These are phyloP conservation scores for Calidris pygmaea DNA, from an alignment of 2,113 vertebrate species.

Conservation along the genomic window DNA sequence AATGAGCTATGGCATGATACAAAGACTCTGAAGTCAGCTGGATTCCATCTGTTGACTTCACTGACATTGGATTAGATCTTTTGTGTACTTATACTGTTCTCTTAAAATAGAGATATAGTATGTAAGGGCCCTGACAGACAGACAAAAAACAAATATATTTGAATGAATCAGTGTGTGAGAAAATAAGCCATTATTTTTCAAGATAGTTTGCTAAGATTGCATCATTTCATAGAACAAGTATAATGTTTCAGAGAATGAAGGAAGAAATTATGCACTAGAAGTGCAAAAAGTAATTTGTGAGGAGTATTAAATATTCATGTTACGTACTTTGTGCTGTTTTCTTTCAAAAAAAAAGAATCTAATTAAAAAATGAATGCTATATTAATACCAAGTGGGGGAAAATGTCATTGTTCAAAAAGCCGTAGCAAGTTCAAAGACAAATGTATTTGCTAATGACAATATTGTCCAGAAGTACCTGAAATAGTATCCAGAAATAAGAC, in stretches of 20 bases:
- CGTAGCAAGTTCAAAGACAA: background rate
- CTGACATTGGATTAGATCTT: background rate
- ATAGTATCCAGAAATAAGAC: background rate
- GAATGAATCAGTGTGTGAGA: background rate
- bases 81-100: background rate
- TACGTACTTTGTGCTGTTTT: fast-evolving
- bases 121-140: background rate
- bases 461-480: background rate
- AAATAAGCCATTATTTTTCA: background rate
- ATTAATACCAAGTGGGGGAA: background rate
- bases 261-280: background rate
- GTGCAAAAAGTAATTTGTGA: background rate
- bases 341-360: background rate
- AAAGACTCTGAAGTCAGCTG: background rate
- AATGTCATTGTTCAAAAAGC: background rate
- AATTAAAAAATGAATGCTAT: background rate
- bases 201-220: background rate
- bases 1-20: background rate
- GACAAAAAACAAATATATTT: background rate
- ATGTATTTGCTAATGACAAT: background rate
- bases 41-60: background rate
- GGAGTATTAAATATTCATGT: background rate
- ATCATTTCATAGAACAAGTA: background rate
- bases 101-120: background rate
- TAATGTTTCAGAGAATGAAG: background rate